phyloP scores from a whole-genome alignment of 2,797 vertebrate species.

The Gymnothorax reevesii region DNA sequence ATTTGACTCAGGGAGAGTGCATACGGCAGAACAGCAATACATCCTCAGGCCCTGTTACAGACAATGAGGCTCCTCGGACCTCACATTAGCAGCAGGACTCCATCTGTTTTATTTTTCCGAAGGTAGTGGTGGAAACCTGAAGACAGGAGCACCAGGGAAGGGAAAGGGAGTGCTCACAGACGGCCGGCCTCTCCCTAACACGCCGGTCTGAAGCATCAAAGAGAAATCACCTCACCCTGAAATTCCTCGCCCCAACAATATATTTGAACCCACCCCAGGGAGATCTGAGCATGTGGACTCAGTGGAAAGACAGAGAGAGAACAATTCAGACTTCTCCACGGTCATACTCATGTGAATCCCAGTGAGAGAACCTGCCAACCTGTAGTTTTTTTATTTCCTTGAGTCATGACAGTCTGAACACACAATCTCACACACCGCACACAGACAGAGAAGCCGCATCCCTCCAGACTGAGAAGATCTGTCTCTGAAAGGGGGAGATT shows the following conservation, averaged over 20 bases:
- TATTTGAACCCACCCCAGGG: background rate
- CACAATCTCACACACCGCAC: background rate
- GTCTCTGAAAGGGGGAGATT: background rate
- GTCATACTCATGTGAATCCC: background rate
- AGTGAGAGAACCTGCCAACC: background rate
- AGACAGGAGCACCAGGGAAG: background rate
- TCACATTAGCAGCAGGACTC: background rate
- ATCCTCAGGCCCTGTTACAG: background rate
- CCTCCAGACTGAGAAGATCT: background rate
- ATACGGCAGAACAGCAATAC: background rate
- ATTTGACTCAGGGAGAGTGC: background rate
- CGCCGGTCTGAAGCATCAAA: background rate
- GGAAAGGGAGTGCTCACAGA: background rate
- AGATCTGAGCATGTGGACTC: background rate
- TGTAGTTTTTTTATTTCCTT: background rate
- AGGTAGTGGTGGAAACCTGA: background rate
- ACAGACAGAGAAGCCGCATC: background rate
- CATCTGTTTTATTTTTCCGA: background rate
- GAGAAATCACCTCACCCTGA: background rate
- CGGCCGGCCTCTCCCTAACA: background rate
- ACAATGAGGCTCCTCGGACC: background rate
- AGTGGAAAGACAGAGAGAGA: background rate
- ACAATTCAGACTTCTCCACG: background rate
- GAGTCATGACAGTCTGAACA: background rate
- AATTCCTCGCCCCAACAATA: background rate